phyloP scores from a whole-genome alignment of 2,113 vertebrate species.

The Tragelaphus buxtoni region DNA sequence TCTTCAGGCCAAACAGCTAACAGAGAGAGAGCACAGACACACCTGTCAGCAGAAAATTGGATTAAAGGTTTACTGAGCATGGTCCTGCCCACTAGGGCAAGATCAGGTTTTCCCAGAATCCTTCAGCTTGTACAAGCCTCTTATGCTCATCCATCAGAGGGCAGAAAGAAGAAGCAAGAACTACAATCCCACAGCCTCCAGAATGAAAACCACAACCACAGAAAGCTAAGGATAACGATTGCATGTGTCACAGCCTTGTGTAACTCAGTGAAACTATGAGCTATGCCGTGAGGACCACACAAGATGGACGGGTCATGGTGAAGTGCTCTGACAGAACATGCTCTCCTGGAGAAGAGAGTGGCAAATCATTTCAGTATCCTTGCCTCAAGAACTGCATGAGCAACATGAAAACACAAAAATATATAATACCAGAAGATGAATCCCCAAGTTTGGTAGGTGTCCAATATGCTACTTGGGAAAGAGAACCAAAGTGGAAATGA shows the following conservation, averaged over 20 bases:
- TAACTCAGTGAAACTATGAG: background rate
- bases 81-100: background rate
- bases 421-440: background rate
- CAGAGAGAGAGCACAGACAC: background rate
- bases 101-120: background rate
- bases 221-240: background rate
- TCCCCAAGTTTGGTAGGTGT: background rate
- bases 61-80: no score
- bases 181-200: background rate
- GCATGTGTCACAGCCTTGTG: background rate
- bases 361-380: background rate
- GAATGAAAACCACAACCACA: background rate
- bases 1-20: background rate
- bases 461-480: background rate
- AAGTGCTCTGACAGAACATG: background rate
- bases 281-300: background rate
- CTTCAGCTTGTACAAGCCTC: background rate
- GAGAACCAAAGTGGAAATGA: background rate
- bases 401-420: background rate
- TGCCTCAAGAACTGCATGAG: accelerated
- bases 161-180: background rate
- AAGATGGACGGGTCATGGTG: background rate
- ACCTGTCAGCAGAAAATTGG: background rate
- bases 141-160: background rate
- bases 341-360: background rate